Base-by-base conservation (phyloP, 2,113 vertebrate genomes). In the Rana temporaria region DNA sequence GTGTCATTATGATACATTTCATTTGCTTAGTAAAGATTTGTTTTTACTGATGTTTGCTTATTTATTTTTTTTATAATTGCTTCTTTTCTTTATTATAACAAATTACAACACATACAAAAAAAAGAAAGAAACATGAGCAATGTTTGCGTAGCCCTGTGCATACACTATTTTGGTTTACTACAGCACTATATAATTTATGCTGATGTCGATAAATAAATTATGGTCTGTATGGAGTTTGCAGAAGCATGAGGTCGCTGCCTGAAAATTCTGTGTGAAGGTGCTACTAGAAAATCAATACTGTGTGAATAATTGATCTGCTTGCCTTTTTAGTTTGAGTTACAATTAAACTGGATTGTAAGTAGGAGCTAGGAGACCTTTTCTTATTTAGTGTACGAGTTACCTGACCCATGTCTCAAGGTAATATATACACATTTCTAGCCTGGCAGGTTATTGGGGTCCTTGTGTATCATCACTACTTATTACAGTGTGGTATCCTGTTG, bases 271-370 rank as follows among this genome's bases (percentile, higher is more conserved):
- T 63, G 59, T 19, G 38, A 64, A 76, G 59, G 57, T 76, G 73
- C 73, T 24, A 62, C 20, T 16, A n/a, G 38, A 34, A 76, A 76
- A 76, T 63, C 57, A 76, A 76, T 76, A 76, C 73, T 5, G 48
- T 26, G 73, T 76, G 48, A 76, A 76, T 76, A 76, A 76, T 76
- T 76, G 32, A 76, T 62, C 73, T 48, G 57, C 48, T 76, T 76
- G 59, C 57, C 17, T 76, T 76, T 42, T 64, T 42, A 52, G 59
- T 64, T 22, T 76, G 57, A 52, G 19, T 48, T 76, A 52, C 59
- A 76, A 63, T 76, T 76, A 52, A 74, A 48, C 6, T 8, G 19
- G 14, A 38, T 63, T 76, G 30, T 65, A 65, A 32, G 12, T 20
- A 64, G 38, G 32, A 4, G 19, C 34, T 59, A 18, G 55, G 5